These are phyloP conservation scores for Drosophila chauvacae DNA, from an alignment of 1,140 invertebrate genomes.

Conservation along the genomic window DNA sequence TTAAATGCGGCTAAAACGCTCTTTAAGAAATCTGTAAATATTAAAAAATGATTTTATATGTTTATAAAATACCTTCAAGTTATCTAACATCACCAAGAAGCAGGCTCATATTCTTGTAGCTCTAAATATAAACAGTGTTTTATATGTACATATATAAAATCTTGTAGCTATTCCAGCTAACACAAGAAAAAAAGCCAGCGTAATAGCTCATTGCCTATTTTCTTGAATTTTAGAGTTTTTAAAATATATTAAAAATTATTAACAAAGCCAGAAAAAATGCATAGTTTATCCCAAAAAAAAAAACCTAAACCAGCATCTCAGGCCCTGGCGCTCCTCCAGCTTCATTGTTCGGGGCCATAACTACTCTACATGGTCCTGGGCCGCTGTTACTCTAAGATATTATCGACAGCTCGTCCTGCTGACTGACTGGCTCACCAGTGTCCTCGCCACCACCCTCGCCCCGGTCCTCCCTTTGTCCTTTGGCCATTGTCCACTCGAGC, in stretches of 20 bases:
- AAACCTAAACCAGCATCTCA: neutral
- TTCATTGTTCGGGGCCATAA: slow-evolving; percentile 66
- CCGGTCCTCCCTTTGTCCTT: slow-evolving; percentile 37
- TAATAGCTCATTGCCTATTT: neutral
- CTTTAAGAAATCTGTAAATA: too few relatives aligned
- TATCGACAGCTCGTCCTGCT: slow-evolving; percentile 76
- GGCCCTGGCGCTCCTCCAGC: slow-evolving; percentile 41
- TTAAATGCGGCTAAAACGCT: too few relatives aligned
- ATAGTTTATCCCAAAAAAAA: neutral
- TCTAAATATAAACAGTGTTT: neutral
- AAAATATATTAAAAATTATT: neutral
- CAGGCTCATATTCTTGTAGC: too few relatives aligned
- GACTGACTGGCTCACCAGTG: slow-evolving; percentile 51
- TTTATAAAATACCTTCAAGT: too few relatives aligned
- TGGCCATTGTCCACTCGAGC: slow-evolving; percentile 66
- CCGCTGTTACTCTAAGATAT: slow-evolving; percentile 79
- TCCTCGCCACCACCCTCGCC: neutral
- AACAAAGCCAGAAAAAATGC: too few relatives aligned
- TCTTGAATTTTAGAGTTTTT: neutral
- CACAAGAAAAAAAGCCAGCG: neutral
- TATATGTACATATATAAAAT: neutral
- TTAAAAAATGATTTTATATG: too few relatives aligned
- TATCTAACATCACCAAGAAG: too few relatives aligned
- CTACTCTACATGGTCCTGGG: slow-evolving; percentile 55
- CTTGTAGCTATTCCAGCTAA: too few relatives aligned